These are phyloP conservation scores for Camelus dromedarius DNA, from an alignment of 2,113 vertebrate species.

Conservation along the genomic window DNA sequence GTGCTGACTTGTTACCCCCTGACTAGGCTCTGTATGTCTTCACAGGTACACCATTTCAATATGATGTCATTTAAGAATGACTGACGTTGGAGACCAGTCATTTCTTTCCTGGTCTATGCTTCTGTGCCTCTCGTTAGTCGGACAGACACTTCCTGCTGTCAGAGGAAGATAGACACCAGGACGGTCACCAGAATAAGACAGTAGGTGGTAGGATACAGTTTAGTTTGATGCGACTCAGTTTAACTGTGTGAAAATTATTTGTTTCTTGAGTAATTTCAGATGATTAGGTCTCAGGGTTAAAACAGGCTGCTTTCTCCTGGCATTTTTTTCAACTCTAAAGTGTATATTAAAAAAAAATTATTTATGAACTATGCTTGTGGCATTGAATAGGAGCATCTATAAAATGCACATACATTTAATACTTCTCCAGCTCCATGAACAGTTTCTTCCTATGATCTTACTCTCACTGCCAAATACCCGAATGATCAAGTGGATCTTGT, in stretches of 20 bases:
- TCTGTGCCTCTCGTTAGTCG: neutral
- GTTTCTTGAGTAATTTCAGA: slow-evolving; percentile 38
- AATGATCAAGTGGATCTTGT: slow-evolving; percentile 31
- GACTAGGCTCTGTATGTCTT: neutral
- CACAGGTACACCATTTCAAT: neutral
- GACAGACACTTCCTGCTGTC: neutral
- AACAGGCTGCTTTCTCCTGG: neutral
- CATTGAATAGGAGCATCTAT: neutral
- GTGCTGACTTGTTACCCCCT: neutral
- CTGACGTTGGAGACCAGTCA: neutral
- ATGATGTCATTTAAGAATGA: slow-evolving; percentile 12
- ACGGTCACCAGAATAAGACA: neutral
- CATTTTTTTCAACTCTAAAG: slow-evolving; percentile 43
- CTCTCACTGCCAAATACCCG: neutral
- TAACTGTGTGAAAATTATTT: neutral
- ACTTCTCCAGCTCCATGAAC: neutral
- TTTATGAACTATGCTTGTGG: slow-evolving; percentile 18
- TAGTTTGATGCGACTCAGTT: neutral
- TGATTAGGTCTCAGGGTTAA: neutral
- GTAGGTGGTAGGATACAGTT: neutral
- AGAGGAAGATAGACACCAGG: neutral
- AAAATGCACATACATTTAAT: neutral
- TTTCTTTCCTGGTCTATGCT: neutral
- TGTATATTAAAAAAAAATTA: slow-evolving; percentile 33
- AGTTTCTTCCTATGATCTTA: neutral